Evolutionary conservation across 1,140 invertebrate genomes (phyloP).

Genomic region (Drosophila subpulchrella): DNA sequence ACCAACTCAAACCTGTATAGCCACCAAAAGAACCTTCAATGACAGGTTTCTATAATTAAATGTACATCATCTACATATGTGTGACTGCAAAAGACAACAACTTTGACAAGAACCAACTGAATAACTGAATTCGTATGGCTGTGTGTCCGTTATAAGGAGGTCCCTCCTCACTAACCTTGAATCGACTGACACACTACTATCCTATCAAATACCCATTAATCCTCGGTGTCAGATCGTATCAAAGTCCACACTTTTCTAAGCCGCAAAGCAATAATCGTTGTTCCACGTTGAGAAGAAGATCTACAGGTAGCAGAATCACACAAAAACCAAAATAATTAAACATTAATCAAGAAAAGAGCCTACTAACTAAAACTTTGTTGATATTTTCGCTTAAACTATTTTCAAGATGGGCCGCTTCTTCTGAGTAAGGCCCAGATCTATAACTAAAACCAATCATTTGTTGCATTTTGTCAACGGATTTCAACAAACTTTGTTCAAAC

Average conservation of each 20-base stretch:
- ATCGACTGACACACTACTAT: conserved; percentile 29
- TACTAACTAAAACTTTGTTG: conserved; percentile 58
- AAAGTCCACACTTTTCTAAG: conserved; percentile 2
- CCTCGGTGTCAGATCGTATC: conserved; percentile 34
- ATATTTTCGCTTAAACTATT: conserved; percentile 48
- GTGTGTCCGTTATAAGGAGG: conserved; percentile 24
- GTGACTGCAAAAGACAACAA: conserved; percentile 37
- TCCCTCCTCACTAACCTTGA: conserved; percentile 23
- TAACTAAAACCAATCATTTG: conserved; percentile 62
- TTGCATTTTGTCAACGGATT: conserved; percentile 77
- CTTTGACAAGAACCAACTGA: conserved; percentile 27
- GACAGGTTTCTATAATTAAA: conserved; percentile 44
- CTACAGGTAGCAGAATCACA: conserved; percentile 41
- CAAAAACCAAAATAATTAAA: conserved; percentile 51
- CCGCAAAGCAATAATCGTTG: conserved; percentile 32
- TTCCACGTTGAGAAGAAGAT: conserved; percentile 58
- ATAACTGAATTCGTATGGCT: conserved; percentile 29
- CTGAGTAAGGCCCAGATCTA: conserved; percentile 1
- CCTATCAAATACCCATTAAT: conserved; percentile 43
- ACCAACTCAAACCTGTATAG: conserved; percentile 41
- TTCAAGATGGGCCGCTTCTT: conserved; percentile 3
- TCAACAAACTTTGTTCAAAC: conserved; percentile 69
- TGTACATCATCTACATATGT: conserved; percentile 28
- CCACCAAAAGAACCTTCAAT: conserved; percentile 56
- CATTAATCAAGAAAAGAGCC: conserved; percentile 17